Evolutionary conservation across 2,113 vertebrate species (phyloP).

Genomic region (Paradoxurus hermaphroditus): DNA sequence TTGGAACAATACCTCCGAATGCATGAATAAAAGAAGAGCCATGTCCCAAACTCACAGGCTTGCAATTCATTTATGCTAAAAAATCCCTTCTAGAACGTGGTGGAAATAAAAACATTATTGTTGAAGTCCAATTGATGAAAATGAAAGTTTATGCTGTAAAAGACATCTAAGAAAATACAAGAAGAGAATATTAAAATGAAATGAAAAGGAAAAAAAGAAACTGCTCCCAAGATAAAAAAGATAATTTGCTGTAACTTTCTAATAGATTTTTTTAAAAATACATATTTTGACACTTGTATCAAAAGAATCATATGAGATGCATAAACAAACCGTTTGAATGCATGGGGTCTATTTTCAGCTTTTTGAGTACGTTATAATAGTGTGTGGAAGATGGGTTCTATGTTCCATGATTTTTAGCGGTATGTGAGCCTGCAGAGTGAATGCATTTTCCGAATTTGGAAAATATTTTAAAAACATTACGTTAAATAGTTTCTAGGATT

Average conservation of each 20-base stretch:
- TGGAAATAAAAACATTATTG: slow-evolving; percentile 21
- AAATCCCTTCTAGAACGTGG: background rate
- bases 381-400: background rate
- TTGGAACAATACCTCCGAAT: slow-evolving; percentile 30
- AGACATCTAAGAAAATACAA: background rate
- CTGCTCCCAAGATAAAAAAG: background rate
- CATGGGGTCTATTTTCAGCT: background rate
- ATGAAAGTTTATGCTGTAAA: background rate
- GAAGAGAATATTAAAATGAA: background rate
- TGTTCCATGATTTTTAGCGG: background rate
- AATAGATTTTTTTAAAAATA: background rate
- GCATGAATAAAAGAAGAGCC: slow-evolving; percentile 37
- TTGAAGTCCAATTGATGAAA: background rate
- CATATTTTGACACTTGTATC: background rate
- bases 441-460: slow-evolving; percentile 7
- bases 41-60: slow-evolving; percentile 27
- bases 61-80: slow-evolving; percentile 32
- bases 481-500: background rate
- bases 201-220: background rate
- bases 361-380: background rate
- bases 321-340: background rate
- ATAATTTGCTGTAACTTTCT: background rate
- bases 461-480: background rate
- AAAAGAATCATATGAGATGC: background rate
- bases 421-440: background rate